Evolutionary conservation across 2,113 vertebrate genomes (phyloP).

Genomic region (Canis aureus): DNA sequence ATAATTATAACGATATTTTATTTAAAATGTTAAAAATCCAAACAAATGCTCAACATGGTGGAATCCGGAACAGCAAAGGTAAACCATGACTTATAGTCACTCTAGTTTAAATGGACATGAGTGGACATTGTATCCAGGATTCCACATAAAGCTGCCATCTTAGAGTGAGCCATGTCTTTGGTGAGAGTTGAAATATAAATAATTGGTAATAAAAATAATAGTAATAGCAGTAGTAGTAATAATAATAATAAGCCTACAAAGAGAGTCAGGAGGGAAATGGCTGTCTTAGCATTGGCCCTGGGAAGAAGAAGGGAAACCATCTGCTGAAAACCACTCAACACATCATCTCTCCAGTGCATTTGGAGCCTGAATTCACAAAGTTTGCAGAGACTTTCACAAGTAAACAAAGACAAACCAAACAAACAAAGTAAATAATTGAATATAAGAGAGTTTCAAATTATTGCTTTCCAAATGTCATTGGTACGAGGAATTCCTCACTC

Average conservation of each 20-base stretch:
- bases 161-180: neutral
- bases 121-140: neutral
- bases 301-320: neutral
- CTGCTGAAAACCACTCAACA: fast-evolving
- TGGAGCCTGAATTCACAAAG: neutral
- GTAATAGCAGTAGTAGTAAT: neutral
- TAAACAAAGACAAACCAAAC: neutral
- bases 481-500: neutral
- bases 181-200: neutral
- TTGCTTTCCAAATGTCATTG: neutral
- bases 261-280: neutral
- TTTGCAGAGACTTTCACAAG: neutral
- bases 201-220: neutral
- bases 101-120: neutral
- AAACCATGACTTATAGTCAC: neutral
- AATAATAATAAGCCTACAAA: neutral
- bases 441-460: neutral
- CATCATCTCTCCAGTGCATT: no score
- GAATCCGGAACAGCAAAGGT: neutral
- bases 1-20: neutral
- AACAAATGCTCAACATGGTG: neutral
- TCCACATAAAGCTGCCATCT: no score
- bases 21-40: neutral
- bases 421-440: neutral
- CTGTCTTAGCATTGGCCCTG: fast-evolving